Base-by-base conservation (phyloP, 53 echinoderm and acorn worm genomes). In the Temnopleurus reevesii region DNA sequence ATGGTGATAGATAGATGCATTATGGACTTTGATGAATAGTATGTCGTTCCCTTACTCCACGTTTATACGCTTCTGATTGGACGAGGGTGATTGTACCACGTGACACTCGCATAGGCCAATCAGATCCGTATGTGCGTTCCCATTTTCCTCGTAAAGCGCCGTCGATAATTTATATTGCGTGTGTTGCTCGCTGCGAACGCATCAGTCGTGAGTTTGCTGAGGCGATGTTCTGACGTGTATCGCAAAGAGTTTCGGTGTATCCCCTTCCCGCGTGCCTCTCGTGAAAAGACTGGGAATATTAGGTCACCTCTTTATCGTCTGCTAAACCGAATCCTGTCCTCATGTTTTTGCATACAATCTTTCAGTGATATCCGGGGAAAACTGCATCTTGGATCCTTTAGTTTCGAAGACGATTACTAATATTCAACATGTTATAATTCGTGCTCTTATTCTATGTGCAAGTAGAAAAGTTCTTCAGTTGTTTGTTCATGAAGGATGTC, bases 141-240 rank as follows among this genome's bases (percentile, higher is more conserved):
- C 4, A 24, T 58, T n/a, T 33, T 13, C 30, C 41, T 1, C 41
- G 36, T 18, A 71, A 6, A n/a, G 65, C 35, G 65, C 65, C 34
- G 34, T 64, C 15, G 26, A 41, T 19, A n/a, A n/a, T n/a, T n/a
- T n/a, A n/a, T n/a, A n/a, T 66, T 18, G 71, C 1, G 71, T 38
- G 71, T 6, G 38, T 36, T 21, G 41, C 36, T n/a, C 71, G 71
- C 43, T 71, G 71, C n/a, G 71, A 71, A 38, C 23, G n/a, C 41
- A 71, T 71, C 71, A 71, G 38, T 38, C 71, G 41, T 36, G 71
- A 71, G 71, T 71, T 71, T n/a, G 23, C 71, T 41, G 71, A 36
- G 41, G 41, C 21, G 71, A 21, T 36, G n/a, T n/a, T n/a, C n/a
- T n/a, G n/a, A n/a, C n/a, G n/a, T 36, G 71, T 31, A 71, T 41